Conservation (phyloP, 2,113 vertebrate species). For the Catagonus wagneri region DNA sequence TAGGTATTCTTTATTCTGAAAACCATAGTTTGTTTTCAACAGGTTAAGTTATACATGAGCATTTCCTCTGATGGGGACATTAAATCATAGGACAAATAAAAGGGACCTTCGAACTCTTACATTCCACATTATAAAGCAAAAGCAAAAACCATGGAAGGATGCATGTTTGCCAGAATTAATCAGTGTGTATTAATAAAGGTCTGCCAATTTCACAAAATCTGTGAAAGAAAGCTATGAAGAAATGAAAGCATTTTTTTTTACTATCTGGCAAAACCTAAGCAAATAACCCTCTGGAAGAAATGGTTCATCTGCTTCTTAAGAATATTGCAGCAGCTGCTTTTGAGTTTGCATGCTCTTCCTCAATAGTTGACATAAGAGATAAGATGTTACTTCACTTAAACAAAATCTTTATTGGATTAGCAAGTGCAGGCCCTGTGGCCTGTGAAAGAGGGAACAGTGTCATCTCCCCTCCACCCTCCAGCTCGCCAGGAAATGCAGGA, state of each 20-base stretch:
- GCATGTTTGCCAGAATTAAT: background rate
- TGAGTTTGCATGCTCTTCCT: background rate
- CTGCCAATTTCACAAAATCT: background rate
- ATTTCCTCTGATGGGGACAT: background rate
- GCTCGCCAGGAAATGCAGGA: background rate
- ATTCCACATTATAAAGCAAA: conserved; percentile 6
- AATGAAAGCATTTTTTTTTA: background rate
- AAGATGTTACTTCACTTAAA: background rate
- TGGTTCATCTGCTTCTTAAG: background rate
- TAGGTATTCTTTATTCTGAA: background rate
- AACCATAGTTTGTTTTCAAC: background rate
- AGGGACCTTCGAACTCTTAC: background rate
- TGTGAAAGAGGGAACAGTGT: background rate
- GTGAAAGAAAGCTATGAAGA: background rate
- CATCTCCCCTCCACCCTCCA: background rate
- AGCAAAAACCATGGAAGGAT: background rate
- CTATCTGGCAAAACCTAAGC: background rate
- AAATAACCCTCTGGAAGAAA: background rate
- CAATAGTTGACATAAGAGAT: background rate
- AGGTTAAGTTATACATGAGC: background rate
- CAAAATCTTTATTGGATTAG: background rate
- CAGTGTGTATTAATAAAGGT: background rate
- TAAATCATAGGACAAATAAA: background rate
- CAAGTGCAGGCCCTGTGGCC: background rate
- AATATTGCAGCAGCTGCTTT: background rate